Conservation (phyloP, 1,140 invertebrate genomes). For the Babylonia areolata region DNA sequence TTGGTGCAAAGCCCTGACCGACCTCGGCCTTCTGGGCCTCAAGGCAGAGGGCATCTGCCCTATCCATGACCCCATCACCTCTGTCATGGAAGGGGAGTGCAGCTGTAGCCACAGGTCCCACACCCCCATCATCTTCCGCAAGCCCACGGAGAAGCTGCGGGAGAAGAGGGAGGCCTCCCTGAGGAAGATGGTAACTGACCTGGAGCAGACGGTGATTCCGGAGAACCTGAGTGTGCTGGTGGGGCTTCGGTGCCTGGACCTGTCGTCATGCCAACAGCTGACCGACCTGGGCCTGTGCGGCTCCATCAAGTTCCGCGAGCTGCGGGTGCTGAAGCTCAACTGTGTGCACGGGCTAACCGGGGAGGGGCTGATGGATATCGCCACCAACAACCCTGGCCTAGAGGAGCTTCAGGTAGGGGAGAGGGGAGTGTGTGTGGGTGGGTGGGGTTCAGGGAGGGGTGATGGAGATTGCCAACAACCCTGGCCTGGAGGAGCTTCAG, state of each 20-base stretch:
- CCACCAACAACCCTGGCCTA: conserved; percentile 82
- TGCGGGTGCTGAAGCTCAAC: conserved; percentile 80
- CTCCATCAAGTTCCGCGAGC: conserved; percentile 81
- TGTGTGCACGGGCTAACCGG: conserved; percentile 83
- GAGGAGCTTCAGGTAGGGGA: conserved; percentile 80
- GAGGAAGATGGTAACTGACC: conserved; percentile 80
- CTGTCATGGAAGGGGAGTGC: conserved; percentile 54
- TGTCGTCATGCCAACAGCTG: conserved; percentile 82
- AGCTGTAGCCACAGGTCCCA: conserved; percentile 57
- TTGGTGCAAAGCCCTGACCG: conserved; percentile 82
- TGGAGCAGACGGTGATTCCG: conserved; percentile 75
- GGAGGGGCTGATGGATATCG: conserved; percentile 80
- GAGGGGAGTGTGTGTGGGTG: background rate
- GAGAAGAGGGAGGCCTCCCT: conserved; percentile 78
- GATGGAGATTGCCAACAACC: conserved; percentile 81
- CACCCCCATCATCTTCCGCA: conserved; percentile 58
- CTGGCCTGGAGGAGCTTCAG: conserved; percentile 82
- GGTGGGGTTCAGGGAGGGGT: conserved; percentile 77
- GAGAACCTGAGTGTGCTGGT: conserved; percentile 78
- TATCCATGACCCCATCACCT: conserved; percentile 35
- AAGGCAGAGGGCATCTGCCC: conserved; percentile 77
- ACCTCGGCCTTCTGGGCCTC: conserved; percentile 80
- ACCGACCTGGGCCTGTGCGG: conserved; percentile 84
- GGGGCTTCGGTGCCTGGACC: conserved; percentile 79
- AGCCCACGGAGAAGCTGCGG: conserved; percentile 67